Conservation (phyloP, 2,888 invertebrate species). For the Leptinotarsa tumamoca region DNA sequence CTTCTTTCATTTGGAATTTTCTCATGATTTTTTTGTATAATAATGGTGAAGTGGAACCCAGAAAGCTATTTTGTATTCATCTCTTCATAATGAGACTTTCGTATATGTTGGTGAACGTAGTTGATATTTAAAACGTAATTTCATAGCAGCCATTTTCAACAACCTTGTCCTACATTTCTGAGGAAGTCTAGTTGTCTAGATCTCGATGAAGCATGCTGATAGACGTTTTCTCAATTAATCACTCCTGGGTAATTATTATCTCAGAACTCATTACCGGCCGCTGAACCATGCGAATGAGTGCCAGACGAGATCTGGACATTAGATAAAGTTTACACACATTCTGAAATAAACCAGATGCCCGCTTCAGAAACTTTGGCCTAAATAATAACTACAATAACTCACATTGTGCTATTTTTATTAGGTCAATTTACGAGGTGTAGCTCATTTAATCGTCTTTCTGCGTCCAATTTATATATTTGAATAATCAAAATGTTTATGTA, state of each 20-base stretch:
- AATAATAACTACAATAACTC: conserved; percentile 29
- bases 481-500: not conserved
- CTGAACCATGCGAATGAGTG: conserved; percentile 16
- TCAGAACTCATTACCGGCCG: conserved; percentile 11
- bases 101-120: too few relatives aligned
- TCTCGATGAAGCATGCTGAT: conserved; percentile 9
- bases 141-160: not conserved
- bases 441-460: conserved; percentile 11
- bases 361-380: conserved; percentile 32
- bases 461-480: not conserved
- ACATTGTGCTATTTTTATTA: conserved; percentile 19
- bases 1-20: too few relatives aligned
- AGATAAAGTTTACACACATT: conserved; percentile 35
- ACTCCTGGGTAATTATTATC: conserved; percentile 18
- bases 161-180: not conserved
- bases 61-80: too few relatives aligned
- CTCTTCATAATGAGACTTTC: too few relatives aligned
- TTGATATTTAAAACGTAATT: not conserved
- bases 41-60: too few relatives aligned
- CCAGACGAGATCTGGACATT: conserved; percentile 13
- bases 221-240: conserved; percentile 14
- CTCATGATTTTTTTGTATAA: too few relatives aligned
- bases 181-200: conserved; percentile 6
- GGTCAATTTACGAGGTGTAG: conserved; percentile 9
- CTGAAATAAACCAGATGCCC: conserved; percentile 35